These are phyloP conservation scores for Neolamprologus brichardi DNA, from an alignment of 2,113 vertebrate species.

Conservation along the genomic window DNA sequence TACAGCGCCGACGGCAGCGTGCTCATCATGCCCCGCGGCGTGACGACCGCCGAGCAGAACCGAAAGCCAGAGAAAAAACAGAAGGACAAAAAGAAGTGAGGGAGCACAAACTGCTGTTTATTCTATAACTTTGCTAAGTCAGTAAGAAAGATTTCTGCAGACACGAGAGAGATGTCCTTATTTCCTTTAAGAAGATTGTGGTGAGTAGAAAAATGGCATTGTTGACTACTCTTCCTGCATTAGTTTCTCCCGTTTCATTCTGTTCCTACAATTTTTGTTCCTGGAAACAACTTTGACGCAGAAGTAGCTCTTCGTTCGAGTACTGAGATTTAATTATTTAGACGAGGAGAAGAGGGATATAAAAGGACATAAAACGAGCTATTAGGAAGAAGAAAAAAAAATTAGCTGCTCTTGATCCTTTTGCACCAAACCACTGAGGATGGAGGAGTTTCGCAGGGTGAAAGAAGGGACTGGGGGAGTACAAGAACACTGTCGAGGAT, in stretches of 20 bases:
- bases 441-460: constrained; percentile 49
- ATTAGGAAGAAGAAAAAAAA: constrained; percentile 18
- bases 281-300: constrained; percentile 69
- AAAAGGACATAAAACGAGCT: constrained; percentile 71
- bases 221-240: constrained; percentile 69
- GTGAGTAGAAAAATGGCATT: constrained; percentile 64
- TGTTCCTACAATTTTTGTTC: constrained; percentile 59
- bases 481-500: constrained; percentile 10
- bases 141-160: constrained; percentile 63
- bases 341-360: constrained; percentile 39
- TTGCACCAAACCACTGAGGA: constrained; percentile 74
- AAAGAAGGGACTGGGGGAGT: constrained; percentile 16
- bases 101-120: constrained; percentile 32
- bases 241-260: constrained; percentile 68
- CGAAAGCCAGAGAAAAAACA: constrained; percentile 89
- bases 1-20: constrained; percentile 87
- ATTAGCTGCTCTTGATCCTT: constrained; percentile 73
- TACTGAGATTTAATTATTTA: constrained; percentile 59
- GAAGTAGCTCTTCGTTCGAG: constrained; percentile 66
- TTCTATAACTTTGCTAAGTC: constrained; percentile 61
- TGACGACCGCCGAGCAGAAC: constrained; percentile 74
- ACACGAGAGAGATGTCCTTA: constrained; percentile 66
- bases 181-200: constrained; percentile 73
- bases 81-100: constrained; percentile 95
- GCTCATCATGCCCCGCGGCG: constrained; percentile 81